A percentile compares a stretch with the other conserved stretches of the same genome.
Evolutionary conservation across 2,888 invertebrate species (phyloP).

Genomic region (Chydorus sphaericus): DNA sequence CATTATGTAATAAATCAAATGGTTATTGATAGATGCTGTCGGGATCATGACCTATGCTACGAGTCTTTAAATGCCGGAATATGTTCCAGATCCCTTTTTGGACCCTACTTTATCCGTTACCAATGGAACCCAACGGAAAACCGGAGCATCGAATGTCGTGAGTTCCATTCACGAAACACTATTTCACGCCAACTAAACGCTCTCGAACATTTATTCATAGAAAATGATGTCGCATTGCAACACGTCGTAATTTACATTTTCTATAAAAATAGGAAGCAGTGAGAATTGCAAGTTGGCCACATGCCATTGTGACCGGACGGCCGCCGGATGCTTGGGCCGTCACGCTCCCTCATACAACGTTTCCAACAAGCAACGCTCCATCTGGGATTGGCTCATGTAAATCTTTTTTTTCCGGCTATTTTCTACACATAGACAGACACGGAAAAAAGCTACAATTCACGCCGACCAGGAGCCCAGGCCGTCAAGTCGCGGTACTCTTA

Average conservation of each 20-base stretch:
- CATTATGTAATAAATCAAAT: not conserved
- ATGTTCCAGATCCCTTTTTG: constrained; percentile 15
- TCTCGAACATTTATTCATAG: too few species aligned
- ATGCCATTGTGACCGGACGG: not conserved
- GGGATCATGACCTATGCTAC: constrained; percentile 16
- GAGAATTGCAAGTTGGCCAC: constrained; percentile 1
- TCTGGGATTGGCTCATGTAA: constrained; percentile 7
- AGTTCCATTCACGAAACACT: not conserved
- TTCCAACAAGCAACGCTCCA: not conserved
- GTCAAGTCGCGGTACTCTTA: too few species aligned
- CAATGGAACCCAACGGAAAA: too few species aligned
- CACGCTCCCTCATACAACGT: constrained; percentile 2
- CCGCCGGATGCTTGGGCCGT: not conserved
- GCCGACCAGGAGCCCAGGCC: too few species aligned
- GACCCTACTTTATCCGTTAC: constrained; percentile 14
- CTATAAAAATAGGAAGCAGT: not conserved
- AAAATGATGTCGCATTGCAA: not conserved
- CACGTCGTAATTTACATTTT: not conserved
- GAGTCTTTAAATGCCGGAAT: not conserved
- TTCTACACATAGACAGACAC: too few species aligned
- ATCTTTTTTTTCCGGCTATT: too few species aligned
- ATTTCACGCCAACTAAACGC: not conserved
- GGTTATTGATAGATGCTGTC: constrained; percentile 12
- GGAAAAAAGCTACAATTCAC: too few species aligned
- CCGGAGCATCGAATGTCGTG: not conserved